These are phyloP conservation scores for Junonia oenone DNA, from an alignment of 2,888 invertebrate genomes.

Conservation along the genomic window DNA sequence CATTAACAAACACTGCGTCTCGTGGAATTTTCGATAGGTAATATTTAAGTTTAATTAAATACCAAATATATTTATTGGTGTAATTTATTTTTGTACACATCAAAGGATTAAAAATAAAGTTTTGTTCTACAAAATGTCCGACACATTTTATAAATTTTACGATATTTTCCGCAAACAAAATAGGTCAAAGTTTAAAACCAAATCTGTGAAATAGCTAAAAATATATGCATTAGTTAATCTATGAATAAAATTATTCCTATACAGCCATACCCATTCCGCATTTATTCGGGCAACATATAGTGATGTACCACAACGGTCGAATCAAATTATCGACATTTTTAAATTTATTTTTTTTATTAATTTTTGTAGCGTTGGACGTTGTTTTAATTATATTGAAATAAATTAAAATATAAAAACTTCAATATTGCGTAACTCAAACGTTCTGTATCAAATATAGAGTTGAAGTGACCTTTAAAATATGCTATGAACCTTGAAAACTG, in stretches of 20 bases:
- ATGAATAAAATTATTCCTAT: constrained; percentile 54
- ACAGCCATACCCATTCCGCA: constrained; percentile 39
- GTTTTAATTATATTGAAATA: background rate
- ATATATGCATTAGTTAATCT: constrained; percentile 20
- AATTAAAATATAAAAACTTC: background rate
- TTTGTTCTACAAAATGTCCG: too few relatives aligned
- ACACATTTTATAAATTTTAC: background rate
- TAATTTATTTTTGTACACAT: too few relatives aligned
- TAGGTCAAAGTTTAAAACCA: background rate
- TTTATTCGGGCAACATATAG: constrained; percentile 46
- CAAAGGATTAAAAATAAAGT: too few relatives aligned
- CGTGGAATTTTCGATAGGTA: too few relatives aligned
- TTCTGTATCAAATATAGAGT: background rate
- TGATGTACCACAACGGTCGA: constrained; percentile 25
- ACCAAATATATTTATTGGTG: too few relatives aligned
- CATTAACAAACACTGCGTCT: too few relatives aligned
- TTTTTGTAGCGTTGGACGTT: too few relatives aligned
- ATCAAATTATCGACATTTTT: constrained; percentile 14
- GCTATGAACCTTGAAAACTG: constrained; percentile 42
- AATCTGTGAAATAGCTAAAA: background rate
- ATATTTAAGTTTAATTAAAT: too few relatives aligned
- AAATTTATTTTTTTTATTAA: background rate
- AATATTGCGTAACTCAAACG: background rate
- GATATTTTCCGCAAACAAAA: background rate
- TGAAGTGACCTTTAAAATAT: constrained; percentile 35